A percentile compares a stretch with the other conserved stretches of the same genome.
phyloP scores from a whole-genome alignment of 2,888 invertebrate species.

The Cerceris rybyensis region DNA sequence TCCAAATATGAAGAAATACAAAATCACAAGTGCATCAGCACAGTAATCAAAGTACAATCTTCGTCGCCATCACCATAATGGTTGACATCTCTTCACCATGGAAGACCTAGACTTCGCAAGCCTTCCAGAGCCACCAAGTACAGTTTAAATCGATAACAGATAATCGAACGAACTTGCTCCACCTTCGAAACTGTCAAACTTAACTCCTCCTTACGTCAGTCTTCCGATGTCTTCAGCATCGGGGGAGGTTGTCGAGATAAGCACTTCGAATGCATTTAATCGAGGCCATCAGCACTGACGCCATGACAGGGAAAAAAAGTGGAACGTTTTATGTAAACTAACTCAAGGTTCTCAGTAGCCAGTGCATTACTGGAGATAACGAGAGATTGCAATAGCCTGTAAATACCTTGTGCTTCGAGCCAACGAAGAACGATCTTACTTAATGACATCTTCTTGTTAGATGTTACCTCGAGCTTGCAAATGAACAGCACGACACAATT shows the following conservation, averaged over 20 bases:
- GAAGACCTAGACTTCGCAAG: too few species aligned
- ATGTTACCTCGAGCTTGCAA: conserved; percentile 10
- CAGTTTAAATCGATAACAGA: too few species aligned
- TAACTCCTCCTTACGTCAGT: too few species aligned
- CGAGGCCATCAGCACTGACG: conserved; percentile 35
- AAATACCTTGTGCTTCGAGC: conserved; percentile 2
- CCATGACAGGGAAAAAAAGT: conserved; percentile 32
- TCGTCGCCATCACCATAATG: too few species aligned
- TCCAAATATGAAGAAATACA: too few species aligned
- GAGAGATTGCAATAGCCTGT: conserved; percentile 14
- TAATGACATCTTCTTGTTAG: background rate
- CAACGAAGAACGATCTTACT: conserved; percentile 12
- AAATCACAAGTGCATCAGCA: too few species aligned
- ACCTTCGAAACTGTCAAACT: too few species aligned
- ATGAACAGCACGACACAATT: too few species aligned
- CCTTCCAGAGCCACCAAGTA: too few species aligned
- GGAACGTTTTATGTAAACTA: conserved; percentile 48
- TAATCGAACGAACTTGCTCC: too few species aligned
- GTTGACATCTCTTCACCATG: too few species aligned
- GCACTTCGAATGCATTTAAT: conserved; percentile 29
- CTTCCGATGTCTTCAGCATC: background rate
- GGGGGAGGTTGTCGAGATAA: background rate
- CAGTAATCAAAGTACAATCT: too few species aligned
- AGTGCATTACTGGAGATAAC: conserved; percentile 32
- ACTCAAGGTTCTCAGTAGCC: conserved; percentile 43